Evolutionary conservation across 2,113 vertebrate genomes (phyloP), one percentile per base, ranked within the genome.

Genomic region (Pseudorhombus dupliciocellatus): DNA sequence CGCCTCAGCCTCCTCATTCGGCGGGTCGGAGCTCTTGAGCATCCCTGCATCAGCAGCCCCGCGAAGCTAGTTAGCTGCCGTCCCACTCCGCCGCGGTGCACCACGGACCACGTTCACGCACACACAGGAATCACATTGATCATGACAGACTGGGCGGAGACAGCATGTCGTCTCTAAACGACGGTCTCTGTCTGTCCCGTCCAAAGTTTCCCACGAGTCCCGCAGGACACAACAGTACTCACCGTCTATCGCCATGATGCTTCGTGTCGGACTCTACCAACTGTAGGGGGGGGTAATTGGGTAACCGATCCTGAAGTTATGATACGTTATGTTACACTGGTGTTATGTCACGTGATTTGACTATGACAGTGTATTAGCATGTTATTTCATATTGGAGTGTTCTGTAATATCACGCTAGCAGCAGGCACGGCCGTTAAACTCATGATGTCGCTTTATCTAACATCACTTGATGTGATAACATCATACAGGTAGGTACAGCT

Each of bases 211-310:
- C 57, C 31, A 46, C 46, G 73, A 71, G 75, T 87, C 79, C 79
- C 66, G 73, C 77, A 84, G 84, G 83, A 90, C 77, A 93, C 89
- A 80, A 59, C 24, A 90, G 88, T 85, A 94, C 95, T 94, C 90
- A 96, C 95, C 95, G 89, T 96, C 95, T 87, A 96, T 95, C 95
- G 95, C 95, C 95, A 96, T 96, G 94, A 94, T 95, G 92, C 90
- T 93, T 92, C 83, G 91, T 88, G 87, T 90, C 77, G 93, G 94
- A 93, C 90, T 88, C 90, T 92, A 94, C 94, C 94, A 94, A 90
- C 37, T 79, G 20, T 76, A 72, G 68, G 58, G 54, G 48, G 76
- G 70, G 80, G 28, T 18, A 1, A 68, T 65, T 65, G 48, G 37
- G 15, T 65, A 65, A 61, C 10, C 30, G 2, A 1, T 3, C 11